These are phyloP conservation scores for Halcyon senegalensis DNA, from an alignment of 2,113 vertebrate genomes.

Conservation along the genomic window DNA sequence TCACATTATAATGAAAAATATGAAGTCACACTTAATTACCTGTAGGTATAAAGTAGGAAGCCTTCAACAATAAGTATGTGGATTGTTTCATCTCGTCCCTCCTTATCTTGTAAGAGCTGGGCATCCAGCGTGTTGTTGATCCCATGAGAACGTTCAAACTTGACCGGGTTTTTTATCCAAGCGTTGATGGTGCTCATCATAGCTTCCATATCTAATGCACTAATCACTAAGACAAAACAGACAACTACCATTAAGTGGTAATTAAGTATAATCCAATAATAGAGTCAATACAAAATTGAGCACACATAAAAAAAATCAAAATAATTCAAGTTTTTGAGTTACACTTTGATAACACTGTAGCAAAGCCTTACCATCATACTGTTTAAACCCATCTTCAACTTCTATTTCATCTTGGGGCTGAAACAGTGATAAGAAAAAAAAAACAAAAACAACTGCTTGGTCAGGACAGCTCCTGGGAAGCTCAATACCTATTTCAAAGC, in stretches of 20 bases:
- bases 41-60: conserved; percentile 92
- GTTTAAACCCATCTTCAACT: conserved; percentile 97
- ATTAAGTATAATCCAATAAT: background rate
- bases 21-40: conserved; percentile 65
- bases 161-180: conserved; percentile 88
- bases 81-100: conserved; percentile 70
- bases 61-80: conserved; percentile 95
- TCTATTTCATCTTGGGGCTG: conserved; percentile 98
- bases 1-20: background rate
- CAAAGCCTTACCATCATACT: conserved; percentile 94
- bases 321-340: background rate
- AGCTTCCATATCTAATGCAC: conserved; percentile 93
- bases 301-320: background rate
- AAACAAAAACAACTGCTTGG: background rate
- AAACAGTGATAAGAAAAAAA: conserved; percentile 77
- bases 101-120: conserved; percentile 67
- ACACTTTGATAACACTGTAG: background rate
- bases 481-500: background rate
- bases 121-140: conserved; percentile 83
- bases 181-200: conserved; percentile 94
- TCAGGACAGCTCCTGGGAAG: background rate
- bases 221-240: conserved; percentile 79
- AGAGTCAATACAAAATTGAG: background rate
- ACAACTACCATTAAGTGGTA: background rate
- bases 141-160: conserved; percentile 94